A percentile compares a stretch with the other conserved stretches of the same genome.
Evolutionary conservation across 2,888 invertebrate genomes (phyloP).

Genomic region (Drosophila imparisetae): DNA sequence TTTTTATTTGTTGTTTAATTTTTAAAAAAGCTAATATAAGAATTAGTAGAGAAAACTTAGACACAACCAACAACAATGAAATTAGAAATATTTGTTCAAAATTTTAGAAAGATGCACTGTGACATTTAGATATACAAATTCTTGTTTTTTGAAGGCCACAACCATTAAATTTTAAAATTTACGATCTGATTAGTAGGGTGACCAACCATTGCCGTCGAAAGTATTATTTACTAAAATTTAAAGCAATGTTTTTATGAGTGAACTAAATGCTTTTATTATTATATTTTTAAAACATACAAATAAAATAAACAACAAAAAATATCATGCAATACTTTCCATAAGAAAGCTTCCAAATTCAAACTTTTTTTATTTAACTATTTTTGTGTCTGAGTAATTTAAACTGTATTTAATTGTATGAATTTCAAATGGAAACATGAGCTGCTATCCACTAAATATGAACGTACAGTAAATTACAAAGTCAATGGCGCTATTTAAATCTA

Average conservation of each 20-base stretch:
- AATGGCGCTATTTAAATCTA: constrained; percentile 58
- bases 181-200: background rate
- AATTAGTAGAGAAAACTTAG: background rate
- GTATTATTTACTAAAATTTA: background rate
- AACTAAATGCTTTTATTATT: background rate
- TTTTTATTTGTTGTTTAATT: background rate
- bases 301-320: no score
- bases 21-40: background rate
- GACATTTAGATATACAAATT: background rate
- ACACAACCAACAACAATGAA: background rate
- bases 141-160: background rate
- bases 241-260: background rate
- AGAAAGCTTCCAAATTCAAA: background rate
- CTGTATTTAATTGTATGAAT: constrained; percentile 8
- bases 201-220: background rate
- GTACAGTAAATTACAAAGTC: constrained; percentile 51
- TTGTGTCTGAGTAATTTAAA: background rate
- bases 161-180: background rate
- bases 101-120: background rate
- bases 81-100: background rate
- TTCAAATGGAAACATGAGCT: constrained; percentile 4
- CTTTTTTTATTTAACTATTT: background rate
- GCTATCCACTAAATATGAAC: constrained; percentile 24
- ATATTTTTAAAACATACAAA: background rate
- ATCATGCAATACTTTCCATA: background rate